Evolutionary conservation across 2,888 invertebrate genomes (phyloP), one percentile per base, ranked within the genome.

Genomic region (Cybosia mesomella): DNA sequence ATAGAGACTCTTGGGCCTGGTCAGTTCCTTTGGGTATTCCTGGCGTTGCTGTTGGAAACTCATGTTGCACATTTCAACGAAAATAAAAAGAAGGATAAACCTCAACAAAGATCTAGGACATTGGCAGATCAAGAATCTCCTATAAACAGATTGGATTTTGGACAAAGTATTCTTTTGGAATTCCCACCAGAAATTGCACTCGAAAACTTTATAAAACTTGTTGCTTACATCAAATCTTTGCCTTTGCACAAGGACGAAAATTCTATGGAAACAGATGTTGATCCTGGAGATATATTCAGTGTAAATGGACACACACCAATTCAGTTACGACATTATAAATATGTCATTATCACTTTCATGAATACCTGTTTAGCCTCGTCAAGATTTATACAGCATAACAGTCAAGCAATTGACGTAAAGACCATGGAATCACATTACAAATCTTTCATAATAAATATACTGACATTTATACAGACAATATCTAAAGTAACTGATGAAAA

Each of bases 301-400:
- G 92, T 97, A 0, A 95, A 95, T 10, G 94, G 95, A 0, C 96
- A 96, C 79, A 96, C 96, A 0, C 95, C 97, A 0, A 97, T 97
- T 83, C 97, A 98, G 78, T 92, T 98, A 65, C 96, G 98, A 2
- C 98, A 98, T 87, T 98, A 97, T 87, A 98, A 98, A 90, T 98
- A 98, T 84, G 96, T 97, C 0, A 93, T 97, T 32, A 93, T 98
- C 22, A 97, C 97, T 34, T 97, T 98, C 78, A 95, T 98, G 63
- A 96, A 96, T 11, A 95, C 95, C 22, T 94, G 98, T 54, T 92
- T 98, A 64, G 96, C 97, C 1, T 96, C 96, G 0, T 91, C 96
- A 0, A 95, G 96, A 71, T 97, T 98, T 79, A 95, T 98, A 1
- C 96, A 96, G 59, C 96, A 96, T 87, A 96, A 96, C 18, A 96